These are phyloP conservation scores for Oreohelix idahoensis DNA, from an alignment of 1,140 invertebrate species.

Conservation along the genomic window DNA sequence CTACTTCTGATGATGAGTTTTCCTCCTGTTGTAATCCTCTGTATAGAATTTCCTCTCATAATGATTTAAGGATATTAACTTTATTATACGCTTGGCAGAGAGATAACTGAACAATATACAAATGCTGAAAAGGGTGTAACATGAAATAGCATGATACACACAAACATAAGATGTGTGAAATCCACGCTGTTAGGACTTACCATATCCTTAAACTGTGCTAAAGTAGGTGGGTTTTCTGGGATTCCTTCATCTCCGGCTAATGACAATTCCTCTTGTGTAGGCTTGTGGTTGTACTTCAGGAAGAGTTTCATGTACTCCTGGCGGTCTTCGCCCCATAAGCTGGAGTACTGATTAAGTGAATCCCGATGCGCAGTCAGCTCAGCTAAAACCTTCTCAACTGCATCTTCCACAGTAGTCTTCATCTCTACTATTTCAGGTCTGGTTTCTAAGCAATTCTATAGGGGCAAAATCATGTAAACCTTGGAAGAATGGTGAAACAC, in stretches of 20 bases:
- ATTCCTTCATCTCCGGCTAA: conserved; percentile 76
- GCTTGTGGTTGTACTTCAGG: conserved; percentile 87
- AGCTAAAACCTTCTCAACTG: conserved; percentile 70
- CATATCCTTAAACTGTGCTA: conserved; percentile 92
- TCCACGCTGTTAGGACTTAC: conserved; percentile 57
- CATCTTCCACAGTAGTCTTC: conserved; percentile 70
- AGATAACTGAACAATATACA: too few species aligned
- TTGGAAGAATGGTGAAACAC: too few species aligned
- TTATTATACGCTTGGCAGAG: too few species aligned
- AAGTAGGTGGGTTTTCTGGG: conserved; percentile 81
- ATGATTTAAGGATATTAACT: too few species aligned
- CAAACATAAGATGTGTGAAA: too few species aligned
- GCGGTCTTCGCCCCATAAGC: conserved; percentile 92
- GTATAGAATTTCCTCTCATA: too few species aligned
- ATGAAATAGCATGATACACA: too few species aligned
- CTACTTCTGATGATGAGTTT: too few species aligned
- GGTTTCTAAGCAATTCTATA: conserved; percentile 65
- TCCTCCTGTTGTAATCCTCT: too few species aligned
- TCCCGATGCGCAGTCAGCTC: conserved; percentile 71
- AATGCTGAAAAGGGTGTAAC: too few species aligned
- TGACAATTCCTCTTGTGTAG: conserved; percentile 89
- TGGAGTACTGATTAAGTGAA: conserved; percentile 76
- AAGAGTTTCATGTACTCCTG: conserved; percentile 91
- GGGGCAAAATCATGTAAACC: background rate
- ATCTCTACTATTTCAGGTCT: conserved; percentile 66